phyloP scores from a whole-genome alignment of 2,113 vertebrate species.

The Rhabdomys dilectus region DNA sequence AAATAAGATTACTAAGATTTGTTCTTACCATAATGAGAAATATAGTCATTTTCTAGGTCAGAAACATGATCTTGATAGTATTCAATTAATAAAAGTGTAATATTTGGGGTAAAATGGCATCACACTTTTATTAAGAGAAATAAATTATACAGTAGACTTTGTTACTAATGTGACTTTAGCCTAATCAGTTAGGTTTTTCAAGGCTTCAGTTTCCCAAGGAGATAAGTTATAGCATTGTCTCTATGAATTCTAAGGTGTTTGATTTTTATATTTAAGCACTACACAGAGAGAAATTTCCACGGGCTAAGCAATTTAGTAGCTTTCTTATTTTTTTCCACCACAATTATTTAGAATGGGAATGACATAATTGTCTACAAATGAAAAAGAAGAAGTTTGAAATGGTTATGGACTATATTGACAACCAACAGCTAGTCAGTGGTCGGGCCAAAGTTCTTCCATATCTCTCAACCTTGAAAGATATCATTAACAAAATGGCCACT shows the following conservation, averaged over 20 bases:
- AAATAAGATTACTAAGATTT: slow-evolving; percentile 62
- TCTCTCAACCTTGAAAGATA: background rate
- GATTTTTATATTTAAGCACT: background rate
- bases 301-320: background rate
- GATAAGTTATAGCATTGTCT: background rate
- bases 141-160: background rate
- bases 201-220: slow-evolving; percentile 35
- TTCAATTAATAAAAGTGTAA: slow-evolving; percentile 26
- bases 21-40: slow-evolving; percentile 41
- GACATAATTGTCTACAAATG: background rate
- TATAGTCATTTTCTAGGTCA: slow-evolving; percentile 11
- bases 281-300: background rate
- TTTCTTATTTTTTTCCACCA: slow-evolving; percentile 17
- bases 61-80: slow-evolving; percentile 38
- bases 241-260: slow-evolving; percentile 11
- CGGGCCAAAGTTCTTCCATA: background rate
- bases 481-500: too few species aligned
- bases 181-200: slow-evolving; percentile 20
- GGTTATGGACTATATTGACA: background rate
- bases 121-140: slow-evolving; percentile 39
- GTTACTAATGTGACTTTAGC: background rate
- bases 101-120: slow-evolving; percentile 35
- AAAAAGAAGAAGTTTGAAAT: background rate
- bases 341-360: background rate
- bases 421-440: background rate